Conservation (phyloP, 2,888 invertebrate genomes). For the Zaprionus obscuricornis region DNA sequence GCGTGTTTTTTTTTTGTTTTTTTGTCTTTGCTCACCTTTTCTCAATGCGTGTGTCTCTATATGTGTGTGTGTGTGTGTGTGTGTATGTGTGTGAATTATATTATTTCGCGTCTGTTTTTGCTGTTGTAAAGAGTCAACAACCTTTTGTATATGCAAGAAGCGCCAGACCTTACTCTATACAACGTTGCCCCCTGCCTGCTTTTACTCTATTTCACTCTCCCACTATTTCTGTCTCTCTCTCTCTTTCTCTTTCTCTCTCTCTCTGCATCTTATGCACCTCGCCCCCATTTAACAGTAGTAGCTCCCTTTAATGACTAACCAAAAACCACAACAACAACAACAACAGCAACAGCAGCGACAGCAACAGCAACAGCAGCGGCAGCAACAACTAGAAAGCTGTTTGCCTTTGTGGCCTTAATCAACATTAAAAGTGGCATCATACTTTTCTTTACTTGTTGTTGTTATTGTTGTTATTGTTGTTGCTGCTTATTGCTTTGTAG, state of each 20-base stretch:
- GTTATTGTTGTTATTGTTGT: slow-evolving; percentile 1
- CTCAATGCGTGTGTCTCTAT: slow-evolving; percentile 31
- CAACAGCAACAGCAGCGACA: background rate
- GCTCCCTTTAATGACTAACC: slow-evolving; percentile 37
- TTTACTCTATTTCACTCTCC: background rate
- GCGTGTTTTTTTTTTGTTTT: slow-evolving; percentile 32
- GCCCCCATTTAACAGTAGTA: slow-evolving; percentile 30
- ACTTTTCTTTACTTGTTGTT: slow-evolving; percentile 14
- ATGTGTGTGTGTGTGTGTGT: slow-evolving; percentile 42
- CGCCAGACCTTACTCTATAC: slow-evolving; percentile 38
- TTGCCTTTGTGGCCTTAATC: slow-evolving; percentile 64
- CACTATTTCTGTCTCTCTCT: background rate
- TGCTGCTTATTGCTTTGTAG: slow-evolving; percentile 4
- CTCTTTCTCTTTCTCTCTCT: background rate
- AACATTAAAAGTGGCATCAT: slow-evolving; percentile 60
- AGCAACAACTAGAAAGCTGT: slow-evolving; percentile 53
- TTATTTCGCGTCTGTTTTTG: slow-evolving; percentile 73
- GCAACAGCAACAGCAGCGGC: background rate
- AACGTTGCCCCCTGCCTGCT: no score
- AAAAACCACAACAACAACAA: slow-evolving; percentile 11
- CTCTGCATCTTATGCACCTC: background rate
- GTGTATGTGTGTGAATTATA: slow-evolving; percentile 55
- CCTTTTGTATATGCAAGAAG: slow-evolving; percentile 71
- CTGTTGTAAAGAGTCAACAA: slow-evolving; percentile 73
- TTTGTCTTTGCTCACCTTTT: slow-evolving; percentile 40